Percentiles rank a stretch among this genome's conserved stretches.
These are phyloP conservation scores for Hyposmocoma kahamanoa DNA, from an alignment of 1,140 invertebrate species.

Conservation along the genomic window DNA sequence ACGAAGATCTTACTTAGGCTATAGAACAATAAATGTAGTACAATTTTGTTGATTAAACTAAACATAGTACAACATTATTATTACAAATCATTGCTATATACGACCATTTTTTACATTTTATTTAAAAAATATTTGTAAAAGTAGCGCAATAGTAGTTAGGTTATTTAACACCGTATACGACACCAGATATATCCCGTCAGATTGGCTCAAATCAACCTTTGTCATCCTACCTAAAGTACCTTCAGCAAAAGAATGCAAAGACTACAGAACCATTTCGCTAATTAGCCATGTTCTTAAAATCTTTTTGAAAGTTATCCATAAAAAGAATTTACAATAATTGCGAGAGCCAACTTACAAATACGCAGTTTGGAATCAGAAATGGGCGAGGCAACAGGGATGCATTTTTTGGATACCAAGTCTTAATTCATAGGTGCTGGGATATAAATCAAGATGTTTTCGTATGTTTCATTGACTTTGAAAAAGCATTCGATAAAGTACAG, in stretches of 20 bases:
- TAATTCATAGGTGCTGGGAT: not conserved
- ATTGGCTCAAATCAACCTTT: constrained; percentile 3
- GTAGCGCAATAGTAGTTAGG: not conserved
- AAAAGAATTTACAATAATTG: not conserved
- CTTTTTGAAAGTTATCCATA: not conserved
- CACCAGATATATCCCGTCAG: not conserved
- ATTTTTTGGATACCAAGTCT: not conserved
- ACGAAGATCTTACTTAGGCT: too few relatives aligned
- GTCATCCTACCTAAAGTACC: not conserved
- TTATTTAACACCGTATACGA: not conserved
- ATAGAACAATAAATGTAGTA: too few relatives aligned
- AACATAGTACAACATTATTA: too few relatives aligned
- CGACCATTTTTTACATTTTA: too few relatives aligned
- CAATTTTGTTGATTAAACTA: too few relatives aligned
- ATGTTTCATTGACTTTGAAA: not conserved
- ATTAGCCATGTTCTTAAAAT: constrained; percentile 4
- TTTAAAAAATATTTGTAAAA: too few relatives aligned
- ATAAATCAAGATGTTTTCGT: not conserved
- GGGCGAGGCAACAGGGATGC: constrained; percentile 8
- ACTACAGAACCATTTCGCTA: not conserved
- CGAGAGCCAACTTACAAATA: constrained; percentile 3
- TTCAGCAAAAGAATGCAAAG: not conserved
- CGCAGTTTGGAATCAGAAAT: constrained; percentile 7
- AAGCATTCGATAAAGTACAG: not conserved
- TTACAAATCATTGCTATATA: too few relatives aligned